phyloP scores from a whole-genome alignment of 2,113 vertebrate species.

The Sebastes fasciatus region DNA sequence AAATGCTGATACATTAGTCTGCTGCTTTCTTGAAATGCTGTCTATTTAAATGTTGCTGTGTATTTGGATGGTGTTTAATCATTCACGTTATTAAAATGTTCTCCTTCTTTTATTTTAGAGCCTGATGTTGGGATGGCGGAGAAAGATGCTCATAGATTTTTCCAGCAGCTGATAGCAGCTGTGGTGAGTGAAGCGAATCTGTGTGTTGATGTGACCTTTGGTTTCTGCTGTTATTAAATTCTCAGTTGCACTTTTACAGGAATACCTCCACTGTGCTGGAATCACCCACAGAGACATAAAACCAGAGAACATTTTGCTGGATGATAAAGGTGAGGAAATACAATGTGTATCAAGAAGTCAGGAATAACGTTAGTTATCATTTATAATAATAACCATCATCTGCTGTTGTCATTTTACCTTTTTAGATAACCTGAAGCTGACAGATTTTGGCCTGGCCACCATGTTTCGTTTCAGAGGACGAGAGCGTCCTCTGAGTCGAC shows the following conservation, averaged over 20 bases:
- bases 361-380: background rate
- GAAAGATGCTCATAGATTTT: slow-evolving; percentile 93
- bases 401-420: slow-evolving; percentile 1
- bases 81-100: background rate
- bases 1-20: background rate
- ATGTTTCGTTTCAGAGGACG: slow-evolving; percentile 93
- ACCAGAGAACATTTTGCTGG: slow-evolving; percentile 95
- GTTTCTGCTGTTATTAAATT: background rate
- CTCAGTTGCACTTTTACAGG: slow-evolving; percentile 75
- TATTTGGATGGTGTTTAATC: background rate
- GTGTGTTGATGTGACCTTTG: background rate
- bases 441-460: slow-evolving; percentile 96
- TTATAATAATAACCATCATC: background rate
- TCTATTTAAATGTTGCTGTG: too few species aligned
- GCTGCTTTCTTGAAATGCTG: too few species aligned
- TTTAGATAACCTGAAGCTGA: slow-evolving; percentile 95
- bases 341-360: background rate
- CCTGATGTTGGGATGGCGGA: slow-evolving; percentile 96
- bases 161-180: slow-evolving; percentile 93
- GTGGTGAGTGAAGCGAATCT: slow-evolving; percentile 87
- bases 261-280: slow-evolving; percentile 93
- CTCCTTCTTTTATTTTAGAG: slow-evolving; percentile 76
- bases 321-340: slow-evolving; percentile 89
- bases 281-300: slow-evolving; percentile 98
- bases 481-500: slow-evolving; percentile 89